These are phyloP conservation scores for Drosophila hamatofila DNA, from an alignment of 2,888 invertebrate genomes.

Conservation along the genomic window DNA sequence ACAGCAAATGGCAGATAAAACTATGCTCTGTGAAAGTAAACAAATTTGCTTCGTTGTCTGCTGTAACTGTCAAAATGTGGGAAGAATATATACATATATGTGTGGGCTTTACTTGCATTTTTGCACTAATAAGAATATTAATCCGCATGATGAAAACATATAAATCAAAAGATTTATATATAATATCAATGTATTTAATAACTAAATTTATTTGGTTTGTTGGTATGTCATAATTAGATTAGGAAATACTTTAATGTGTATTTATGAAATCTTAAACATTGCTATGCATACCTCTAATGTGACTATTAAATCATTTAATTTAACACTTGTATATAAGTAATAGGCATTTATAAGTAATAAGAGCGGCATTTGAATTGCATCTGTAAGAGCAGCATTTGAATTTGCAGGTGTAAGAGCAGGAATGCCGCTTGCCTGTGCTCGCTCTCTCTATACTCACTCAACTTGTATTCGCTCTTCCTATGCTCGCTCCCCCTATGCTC, in stretches of 20 bases:
- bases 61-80: neutral
- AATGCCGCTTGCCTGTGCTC: too few species aligned
- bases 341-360: too few species aligned
- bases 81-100: neutral
- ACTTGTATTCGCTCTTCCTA: too few species aligned
- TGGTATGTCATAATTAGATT: neutral
- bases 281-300: too few species aligned
- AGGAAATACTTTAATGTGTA: neutral
- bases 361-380: too few species aligned
- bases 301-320: too few species aligned
- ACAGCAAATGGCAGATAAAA: slow-evolving; percentile 16
- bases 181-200: neutral
- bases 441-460: too few species aligned
- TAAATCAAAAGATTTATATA: neutral
- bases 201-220: neutral
- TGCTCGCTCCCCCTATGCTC: too few species aligned
- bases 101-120: too few species aligned
- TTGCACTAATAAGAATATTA: neutral
- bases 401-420: too few species aligned
- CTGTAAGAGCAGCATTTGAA: neutral
- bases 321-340: too few species aligned
- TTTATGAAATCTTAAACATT: neutral
- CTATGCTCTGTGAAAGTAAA: slow-evolving; percentile 13
- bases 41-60: slow-evolving; percentile 2
- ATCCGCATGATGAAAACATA: neutral